A percentile compares a stretch with the other conserved stretches of the same genome.
phyloP scores from a whole-genome alignment of 2,113 vertebrate genomes.

The Rattus norvegicus region DNA sequence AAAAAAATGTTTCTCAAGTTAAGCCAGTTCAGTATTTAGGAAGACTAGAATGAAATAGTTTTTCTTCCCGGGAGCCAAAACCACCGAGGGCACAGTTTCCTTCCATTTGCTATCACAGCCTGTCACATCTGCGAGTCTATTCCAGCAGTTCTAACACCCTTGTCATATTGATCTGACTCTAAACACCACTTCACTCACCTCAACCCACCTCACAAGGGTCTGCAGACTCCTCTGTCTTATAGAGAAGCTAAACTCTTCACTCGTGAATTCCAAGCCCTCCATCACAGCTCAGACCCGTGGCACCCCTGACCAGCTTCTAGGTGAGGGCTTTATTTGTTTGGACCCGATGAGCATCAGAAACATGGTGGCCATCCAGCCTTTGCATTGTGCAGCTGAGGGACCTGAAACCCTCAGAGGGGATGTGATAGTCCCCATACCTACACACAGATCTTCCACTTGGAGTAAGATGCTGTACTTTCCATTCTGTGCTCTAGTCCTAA shows the following conservation, averaged over 20 bases:
- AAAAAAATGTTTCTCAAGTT: background rate
- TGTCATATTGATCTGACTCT: constrained; percentile 10
- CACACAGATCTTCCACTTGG: background rate
- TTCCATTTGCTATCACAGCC: constrained; percentile 11
- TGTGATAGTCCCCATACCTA: background rate
- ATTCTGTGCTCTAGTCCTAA: background rate
- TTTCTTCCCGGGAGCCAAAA: constrained; percentile 45
- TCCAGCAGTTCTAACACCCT: background rate
- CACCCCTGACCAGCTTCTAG: background rate
- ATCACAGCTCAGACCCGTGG: background rate
- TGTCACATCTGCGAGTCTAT: background rate
- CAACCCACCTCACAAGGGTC: background rate
- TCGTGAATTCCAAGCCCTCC: constrained; percentile 22
- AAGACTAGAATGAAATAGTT: constrained; percentile 13
- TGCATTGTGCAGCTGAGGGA: background rate
- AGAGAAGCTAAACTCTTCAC: constrained; percentile 44
- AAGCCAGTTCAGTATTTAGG: constrained; percentile 34
- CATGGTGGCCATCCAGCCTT: background rate
- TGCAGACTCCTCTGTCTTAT: background rate
- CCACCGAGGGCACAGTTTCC: constrained; percentile 19
- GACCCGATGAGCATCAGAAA: background rate
- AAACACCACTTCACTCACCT: background rate
- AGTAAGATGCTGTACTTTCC: background rate
- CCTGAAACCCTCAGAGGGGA: background rate
- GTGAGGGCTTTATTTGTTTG: background rate